Evolutionary conservation across 2,888 invertebrate genomes (phyloP).

Genomic region (Dynastes hyllus): DNA sequence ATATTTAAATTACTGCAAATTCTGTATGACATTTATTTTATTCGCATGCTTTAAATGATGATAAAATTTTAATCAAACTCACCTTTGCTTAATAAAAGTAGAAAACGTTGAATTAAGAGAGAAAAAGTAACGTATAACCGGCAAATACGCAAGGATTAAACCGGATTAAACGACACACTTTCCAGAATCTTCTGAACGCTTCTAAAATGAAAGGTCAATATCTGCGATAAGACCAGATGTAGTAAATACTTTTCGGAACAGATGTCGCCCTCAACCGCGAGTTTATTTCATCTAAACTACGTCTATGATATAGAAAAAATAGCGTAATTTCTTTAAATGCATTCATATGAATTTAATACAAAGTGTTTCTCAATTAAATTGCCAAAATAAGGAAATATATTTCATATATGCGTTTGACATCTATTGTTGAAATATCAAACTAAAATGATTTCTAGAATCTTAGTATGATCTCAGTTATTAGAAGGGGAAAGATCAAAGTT

Average conservation of each 20-base stretch:
- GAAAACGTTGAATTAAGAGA: conserved; percentile 9
- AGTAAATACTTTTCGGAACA: conserved; percentile 3
- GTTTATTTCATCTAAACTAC: too few species aligned
- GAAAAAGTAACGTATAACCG: conserved; percentile 16
- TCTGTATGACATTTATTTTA: neutral
- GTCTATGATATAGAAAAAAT: too few species aligned
- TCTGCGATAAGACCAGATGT: conserved; percentile 14
- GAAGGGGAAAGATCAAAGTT: too few species aligned
- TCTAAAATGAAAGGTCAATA: conserved; percentile 43
- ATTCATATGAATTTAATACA: too few species aligned
- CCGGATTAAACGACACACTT: conserved; percentile 26
- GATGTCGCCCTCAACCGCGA: conserved; percentile 6
- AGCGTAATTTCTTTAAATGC: too few species aligned
- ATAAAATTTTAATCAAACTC: conserved; percentile 17
- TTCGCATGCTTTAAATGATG: neutral
- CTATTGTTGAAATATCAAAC: too few species aligned
- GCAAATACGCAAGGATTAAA: conserved; percentile 3
- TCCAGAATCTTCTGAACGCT: conserved; percentile 39
- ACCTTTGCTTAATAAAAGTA: conserved; percentile 33
- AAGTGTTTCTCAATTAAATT: too few species aligned
- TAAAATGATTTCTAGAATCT: too few species aligned
- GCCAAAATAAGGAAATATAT: too few species aligned
- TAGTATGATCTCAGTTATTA: too few species aligned
- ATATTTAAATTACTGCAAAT: neutral
- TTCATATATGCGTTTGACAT: too few species aligned